Evolutionary conservation across 2,113 vertebrate genomes (phyloP), one percentile per base, ranked within the genome.

Genomic region (Ammodytes dubius): DNA sequence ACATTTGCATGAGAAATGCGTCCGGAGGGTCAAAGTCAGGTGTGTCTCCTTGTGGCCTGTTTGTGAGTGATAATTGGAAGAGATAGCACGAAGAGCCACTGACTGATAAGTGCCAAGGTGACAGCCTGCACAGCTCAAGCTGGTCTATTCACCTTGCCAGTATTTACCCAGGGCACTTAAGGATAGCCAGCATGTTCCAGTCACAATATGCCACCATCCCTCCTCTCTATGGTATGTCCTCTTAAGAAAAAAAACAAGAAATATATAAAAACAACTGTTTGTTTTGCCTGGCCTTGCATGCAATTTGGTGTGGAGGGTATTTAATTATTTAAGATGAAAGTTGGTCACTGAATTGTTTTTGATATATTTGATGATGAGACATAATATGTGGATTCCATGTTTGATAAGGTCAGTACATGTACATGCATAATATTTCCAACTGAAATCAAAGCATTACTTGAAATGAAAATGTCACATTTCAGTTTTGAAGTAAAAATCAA

Each of bases 221-320:
- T 58, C 27, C 27, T n/a, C 52, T 17, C 43, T 42, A 10, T 60
- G 35, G 10, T 64, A 69, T 67, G 6, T 57, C 77, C 40, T 57
- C 45, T 27, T 72, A 17, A 35, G 71, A 74, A 53, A 59, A 56
- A n/a, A 39, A 3, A n/a, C n/a, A 39, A 14, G 4, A 64, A 43
- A 54, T 6, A 45, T 8, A 8, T 0, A 54, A 35, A 15, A 14
- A 70, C 40, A 14, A 61, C 3, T 6, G 14, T 59, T 81, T 91
- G 85, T 91, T 91, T 88, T 90, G 60, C 75, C 68, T 73, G 64
- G 61, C 50, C 66, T 91, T 66, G 89, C 90, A 73, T 94, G 93
- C 91, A 8, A 91, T 86, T 90, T 79, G 57, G 61, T 45, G 52
- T 45, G n/a, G 64, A 69, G 39, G 49, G 42, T 61, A 54, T 88